phyloP scores from a whole-genome alignment of 2,888 invertebrate species.

The Adela reaumurella region DNA sequence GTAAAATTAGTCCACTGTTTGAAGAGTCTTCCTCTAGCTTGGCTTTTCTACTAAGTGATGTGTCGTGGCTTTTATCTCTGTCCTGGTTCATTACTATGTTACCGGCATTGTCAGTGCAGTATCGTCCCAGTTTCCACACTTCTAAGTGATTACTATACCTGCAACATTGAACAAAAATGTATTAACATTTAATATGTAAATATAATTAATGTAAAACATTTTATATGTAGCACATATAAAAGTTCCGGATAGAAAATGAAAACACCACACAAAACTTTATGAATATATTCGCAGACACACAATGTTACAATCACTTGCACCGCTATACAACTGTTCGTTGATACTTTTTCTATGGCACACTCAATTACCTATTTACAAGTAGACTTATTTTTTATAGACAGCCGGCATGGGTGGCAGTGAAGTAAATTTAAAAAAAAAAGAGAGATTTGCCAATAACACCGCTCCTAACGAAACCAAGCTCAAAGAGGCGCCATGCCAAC shows the following conservation, averaged over 20 bases:
- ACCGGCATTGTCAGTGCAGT: slow-evolving; percentile 59
- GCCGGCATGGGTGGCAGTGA: too few relatives aligned
- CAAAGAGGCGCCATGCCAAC: too few relatives aligned
- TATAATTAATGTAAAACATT: background rate
- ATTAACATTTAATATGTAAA: background rate
- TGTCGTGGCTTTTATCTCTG: slow-evolving; percentile 10
- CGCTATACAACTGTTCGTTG: too few relatives aligned
- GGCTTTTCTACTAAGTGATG: slow-evolving; percentile 15
- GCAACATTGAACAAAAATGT: slow-evolving; percentile 8
- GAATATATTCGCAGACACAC: too few relatives aligned
- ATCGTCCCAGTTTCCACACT: slow-evolving; percentile 52
- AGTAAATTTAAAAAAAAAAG: too few relatives aligned
- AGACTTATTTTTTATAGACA: too few relatives aligned
- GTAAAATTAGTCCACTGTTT: slow-evolving; percentile 21
- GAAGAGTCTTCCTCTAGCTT: slow-evolving; percentile 28
- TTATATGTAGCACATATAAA: background rate
- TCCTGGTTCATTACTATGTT: slow-evolving; percentile 20
- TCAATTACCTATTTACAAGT: too few relatives aligned
- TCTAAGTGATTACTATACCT: slow-evolving; percentile 54
- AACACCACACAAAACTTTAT: background rate
- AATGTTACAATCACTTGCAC: too few relatives aligned
- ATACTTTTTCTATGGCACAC: too few relatives aligned
- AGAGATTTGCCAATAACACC: too few relatives aligned
- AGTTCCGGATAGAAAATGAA: too few relatives aligned
- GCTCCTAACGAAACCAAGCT: too few relatives aligned